Evolutionary conservation across 2,888 invertebrate species (phyloP).

Genomic region (Drosophila lacicola): DNA sequence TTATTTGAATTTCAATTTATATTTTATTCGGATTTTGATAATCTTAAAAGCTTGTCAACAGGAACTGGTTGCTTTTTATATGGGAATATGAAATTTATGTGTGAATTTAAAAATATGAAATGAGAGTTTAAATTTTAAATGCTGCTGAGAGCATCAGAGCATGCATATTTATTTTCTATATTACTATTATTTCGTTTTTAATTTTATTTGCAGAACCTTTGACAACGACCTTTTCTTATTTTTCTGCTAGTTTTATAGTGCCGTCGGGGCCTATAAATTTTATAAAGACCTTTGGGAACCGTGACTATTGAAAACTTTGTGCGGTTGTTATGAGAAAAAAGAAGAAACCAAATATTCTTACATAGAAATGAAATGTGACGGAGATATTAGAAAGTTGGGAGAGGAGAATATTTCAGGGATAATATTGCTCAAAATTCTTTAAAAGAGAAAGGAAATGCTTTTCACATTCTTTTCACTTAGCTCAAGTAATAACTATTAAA

Average conservation of each 20-base stretch:
- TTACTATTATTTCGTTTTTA: conserved; percentile 6
- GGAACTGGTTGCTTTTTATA: not conserved
- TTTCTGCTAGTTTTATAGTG: conserved; percentile 17
- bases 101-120: not conserved
- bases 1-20: too few relatives aligned
- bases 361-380: conserved; percentile 1
- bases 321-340: conserved; percentile 7
- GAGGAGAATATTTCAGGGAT: not conserved
- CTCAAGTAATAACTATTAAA: not conserved
- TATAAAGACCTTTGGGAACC: conserved; percentile 25
- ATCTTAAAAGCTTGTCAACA: conserved; percentile 4
- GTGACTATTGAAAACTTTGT: conserved; percentile 38
- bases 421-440: too few relatives aligned
- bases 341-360: not conserved
- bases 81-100: not conserved
- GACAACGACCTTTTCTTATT: conserved; percentile 22
- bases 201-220: conserved; percentile 16
- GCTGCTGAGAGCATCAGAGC: conserved; percentile 2
- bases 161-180: not conserved
- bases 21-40: not conserved
- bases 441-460: too few relatives aligned
- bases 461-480: not conserved
- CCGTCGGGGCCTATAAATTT: conserved; percentile 54
- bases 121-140: conserved; percentile 4
- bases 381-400: not conserved